These are phyloP conservation scores for Toxotes chatareus DNA, from an alignment of 2,113 vertebrate species.

Conservation along the genomic window DNA sequence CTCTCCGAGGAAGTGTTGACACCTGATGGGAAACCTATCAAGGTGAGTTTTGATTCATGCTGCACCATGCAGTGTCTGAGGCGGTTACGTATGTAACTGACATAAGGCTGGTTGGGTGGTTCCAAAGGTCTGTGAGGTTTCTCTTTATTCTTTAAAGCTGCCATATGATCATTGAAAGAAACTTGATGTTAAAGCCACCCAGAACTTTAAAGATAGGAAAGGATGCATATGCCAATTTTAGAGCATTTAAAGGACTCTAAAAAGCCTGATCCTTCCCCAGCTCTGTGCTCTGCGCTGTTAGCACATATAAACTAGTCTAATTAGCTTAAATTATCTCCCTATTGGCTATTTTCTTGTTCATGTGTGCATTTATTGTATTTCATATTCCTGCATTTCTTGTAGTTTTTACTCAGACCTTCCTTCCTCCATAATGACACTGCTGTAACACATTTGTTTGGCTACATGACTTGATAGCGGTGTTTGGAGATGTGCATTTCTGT, in stretches of 20 bases:
- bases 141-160: neutral
- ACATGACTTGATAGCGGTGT: too few species aligned
- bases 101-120: neutral
- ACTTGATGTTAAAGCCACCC: neutral
- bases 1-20: slow-evolving; percentile 98
- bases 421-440: too few species aligned
- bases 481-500: too few species aligned
- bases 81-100: neutral
- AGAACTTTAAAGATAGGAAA: neutral
- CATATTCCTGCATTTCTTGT: neutral
- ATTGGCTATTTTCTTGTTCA: too few species aligned
- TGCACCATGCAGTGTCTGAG: neutral
- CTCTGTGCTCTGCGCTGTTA: neutral
- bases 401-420: too few species aligned
- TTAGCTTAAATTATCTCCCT: too few species aligned
- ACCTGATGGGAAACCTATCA: slow-evolving; percentile 95
- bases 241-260: neutral
- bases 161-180: neutral
- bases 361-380: neutral
- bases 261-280: neutral
- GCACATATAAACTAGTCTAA: too few species aligned
- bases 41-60: slow-evolving; percentile 84
- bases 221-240: neutral
- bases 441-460: too few species aligned
- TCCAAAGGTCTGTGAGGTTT: neutral